phyloP scores from a whole-genome alignment of 2,888 invertebrate species.

The Torymus aiolomorphi region DNA sequence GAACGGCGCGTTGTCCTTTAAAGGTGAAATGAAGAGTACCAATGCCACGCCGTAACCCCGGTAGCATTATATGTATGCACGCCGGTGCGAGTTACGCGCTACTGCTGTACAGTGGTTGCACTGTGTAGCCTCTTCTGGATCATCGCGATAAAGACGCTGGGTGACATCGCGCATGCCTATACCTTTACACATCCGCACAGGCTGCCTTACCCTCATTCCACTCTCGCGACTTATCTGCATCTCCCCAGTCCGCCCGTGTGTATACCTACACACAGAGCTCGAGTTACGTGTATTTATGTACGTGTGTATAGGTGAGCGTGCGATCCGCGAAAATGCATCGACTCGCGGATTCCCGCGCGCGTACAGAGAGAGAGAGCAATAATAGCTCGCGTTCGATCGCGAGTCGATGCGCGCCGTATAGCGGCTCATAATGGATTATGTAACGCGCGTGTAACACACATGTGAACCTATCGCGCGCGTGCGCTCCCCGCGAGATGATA shows the following conservation, averaged over 20 bases:
- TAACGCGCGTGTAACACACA: constrained; percentile 19
- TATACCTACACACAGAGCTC: too few relatives aligned
- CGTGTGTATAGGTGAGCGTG: constrained; percentile 3
- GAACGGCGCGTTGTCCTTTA: constrained; percentile 61
- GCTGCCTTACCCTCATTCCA: too few relatives aligned
- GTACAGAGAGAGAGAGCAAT: constrained; percentile 9
- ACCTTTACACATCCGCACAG: too few relatives aligned
- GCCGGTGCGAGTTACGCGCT: neutral
- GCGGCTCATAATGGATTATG: constrained; percentile 37
- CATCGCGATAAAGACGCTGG: too few relatives aligned
- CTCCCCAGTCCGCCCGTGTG: too few relatives aligned
- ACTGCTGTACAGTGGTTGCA: too few relatives aligned
- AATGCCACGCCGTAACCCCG: constrained; percentile 32
- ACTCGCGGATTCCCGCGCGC: neutral
- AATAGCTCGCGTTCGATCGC: neutral
- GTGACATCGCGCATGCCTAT: too few relatives aligned
- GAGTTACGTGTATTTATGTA: neutral
- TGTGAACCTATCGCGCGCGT: constrained; percentile 9
- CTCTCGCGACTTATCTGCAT: too few relatives aligned
- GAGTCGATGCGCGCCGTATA: constrained; percentile 5
- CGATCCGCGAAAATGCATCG: constrained; percentile 20
- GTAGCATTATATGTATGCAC: too few relatives aligned
- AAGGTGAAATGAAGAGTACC: constrained; percentile 55
- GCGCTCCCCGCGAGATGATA: constrained; percentile 14
- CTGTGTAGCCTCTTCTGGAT: too few relatives aligned